phyloP scores from a whole-genome alignment of 2,888 invertebrate species.

The Nomada goodeniana region DNA sequence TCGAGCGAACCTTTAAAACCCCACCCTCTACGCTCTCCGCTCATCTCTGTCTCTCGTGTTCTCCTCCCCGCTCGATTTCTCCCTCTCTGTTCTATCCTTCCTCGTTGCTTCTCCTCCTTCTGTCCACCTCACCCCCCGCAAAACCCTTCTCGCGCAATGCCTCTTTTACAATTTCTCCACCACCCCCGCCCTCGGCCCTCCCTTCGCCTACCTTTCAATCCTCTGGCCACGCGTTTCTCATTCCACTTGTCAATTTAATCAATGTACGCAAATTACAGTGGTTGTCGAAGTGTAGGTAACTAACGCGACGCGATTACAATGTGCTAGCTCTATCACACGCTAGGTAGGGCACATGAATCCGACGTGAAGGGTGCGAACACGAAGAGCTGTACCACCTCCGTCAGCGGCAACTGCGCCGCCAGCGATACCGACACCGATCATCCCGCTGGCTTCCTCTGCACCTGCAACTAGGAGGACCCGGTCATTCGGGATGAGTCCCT shows the following conservation, averaged over 20 bases:
- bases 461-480: constrained; percentile 60
- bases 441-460: constrained; percentile 50
- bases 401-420: constrained; percentile 36
- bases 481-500: constrained; percentile 78
- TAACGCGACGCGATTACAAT: constrained; percentile 80
- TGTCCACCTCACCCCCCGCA: constrained; percentile 30
- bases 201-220: constrained; percentile 48
- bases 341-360: constrained; percentile 41
- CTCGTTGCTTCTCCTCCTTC: constrained; percentile 24
- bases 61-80: constrained; percentile 6
- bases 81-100: constrained; percentile 20
- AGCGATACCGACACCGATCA: constrained; percentile 46
- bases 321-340: constrained; percentile 70
- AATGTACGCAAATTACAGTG: constrained; percentile 80
- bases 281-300: constrained; percentile 77
- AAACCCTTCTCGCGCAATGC: constrained; percentile 19
- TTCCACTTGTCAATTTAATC: constrained; percentile 80
- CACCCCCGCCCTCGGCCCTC: constrained; percentile 1
- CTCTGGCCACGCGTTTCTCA: constrained; percentile 60
- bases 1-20: constrained; percentile 63
- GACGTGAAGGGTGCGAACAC: constrained; percentile 46
- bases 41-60: constrained; percentile 21
- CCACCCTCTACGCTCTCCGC: constrained; percentile 47
- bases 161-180: constrained; percentile 25
- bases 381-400: constrained; percentile 37